Evolutionary conservation across 2,888 invertebrate species (phyloP).

Genomic region (Philopedon plagiatum): DNA sequence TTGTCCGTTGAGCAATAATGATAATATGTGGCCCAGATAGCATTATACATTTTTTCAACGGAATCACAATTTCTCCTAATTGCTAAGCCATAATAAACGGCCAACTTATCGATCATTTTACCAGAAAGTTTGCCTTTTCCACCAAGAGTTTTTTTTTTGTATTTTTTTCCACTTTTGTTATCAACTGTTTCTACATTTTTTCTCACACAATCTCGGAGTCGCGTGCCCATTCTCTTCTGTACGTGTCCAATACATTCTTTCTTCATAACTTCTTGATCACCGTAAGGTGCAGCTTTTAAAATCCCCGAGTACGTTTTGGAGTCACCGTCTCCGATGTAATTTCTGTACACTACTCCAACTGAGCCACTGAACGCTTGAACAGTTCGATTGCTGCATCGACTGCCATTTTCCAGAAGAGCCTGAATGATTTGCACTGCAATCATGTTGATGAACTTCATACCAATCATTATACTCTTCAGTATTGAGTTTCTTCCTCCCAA

Average conservation of each 20-base stretch:
- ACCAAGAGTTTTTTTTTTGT: slow-evolving; percentile 6
- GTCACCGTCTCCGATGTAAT: not conserved
- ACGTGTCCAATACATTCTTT: slow-evolving; percentile 4
- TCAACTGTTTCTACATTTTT: not conserved
- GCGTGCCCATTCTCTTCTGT: not conserved
- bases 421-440: not conserved
- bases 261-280: not conserved
- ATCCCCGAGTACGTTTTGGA: not conserved
- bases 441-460: not conserved
- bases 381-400: not conserved
- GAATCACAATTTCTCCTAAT: not conserved
- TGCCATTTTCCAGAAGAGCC: slow-evolving; percentile 3
- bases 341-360: not conserved
- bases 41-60: slow-evolving; percentile 53
- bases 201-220: not conserved
- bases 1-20: too few species aligned
- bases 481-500: not conserved
- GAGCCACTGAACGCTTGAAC: not conserved
- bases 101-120: not conserved
- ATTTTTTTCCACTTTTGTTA: not conserved
- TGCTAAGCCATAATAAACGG: not conserved
- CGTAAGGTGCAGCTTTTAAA: not conserved
- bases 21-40: slow-evolving; percentile 59
- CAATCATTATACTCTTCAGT: not conserved
- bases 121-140: slow-evolving; percentile 1